Evolutionary conservation across 2,888 invertebrate genomes (phyloP).

Genomic region (Ectobius pallidus): DNA sequence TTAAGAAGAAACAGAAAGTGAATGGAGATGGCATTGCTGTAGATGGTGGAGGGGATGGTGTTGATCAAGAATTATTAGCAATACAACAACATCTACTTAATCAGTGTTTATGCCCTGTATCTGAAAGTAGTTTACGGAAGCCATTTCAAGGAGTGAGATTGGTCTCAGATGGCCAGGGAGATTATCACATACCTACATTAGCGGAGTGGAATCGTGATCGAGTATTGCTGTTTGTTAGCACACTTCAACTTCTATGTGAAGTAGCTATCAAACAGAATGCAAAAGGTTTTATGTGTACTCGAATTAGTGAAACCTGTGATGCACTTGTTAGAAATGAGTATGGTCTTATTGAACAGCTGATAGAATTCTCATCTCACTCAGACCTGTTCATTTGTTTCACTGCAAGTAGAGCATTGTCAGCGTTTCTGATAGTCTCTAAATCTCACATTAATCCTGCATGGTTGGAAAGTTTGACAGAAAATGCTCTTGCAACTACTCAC

Average conservation of each 20-base stretch:
- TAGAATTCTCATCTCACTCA: conserved; percentile 76
- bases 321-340: conserved; percentile 80
- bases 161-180: conserved; percentile 39
- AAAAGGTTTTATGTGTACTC: conserved; percentile 80
- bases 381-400: conserved; percentile 83
- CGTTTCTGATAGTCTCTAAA: conserved; percentile 83
- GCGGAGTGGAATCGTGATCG: conserved; percentile 70
- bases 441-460: conserved; percentile 80
- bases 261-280: conserved; percentile 84
- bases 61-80: conserved; percentile 61
- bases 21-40: conserved; percentile 63
- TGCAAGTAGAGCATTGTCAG: conserved; percentile 78
- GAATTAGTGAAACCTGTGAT: conserved; percentile 80
- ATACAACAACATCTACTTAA: conserved; percentile 72
- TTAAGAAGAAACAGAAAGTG: conserved; percentile 81
- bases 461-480: conserved; percentile 71
- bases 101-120: conserved; percentile 79
- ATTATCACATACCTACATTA: conserved; percentile 51
- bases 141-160: conserved; percentile 69
- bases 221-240: conserved; percentile 79
- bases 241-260: conserved; percentile 82
- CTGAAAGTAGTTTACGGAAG: conserved; percentile 71
- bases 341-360: conserved; percentile 82
- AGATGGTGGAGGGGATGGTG: conserved; percentile 53
- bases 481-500: conserved; percentile 62